Conservation (phyloP, 2,797 vertebrate genomes). For the Hozukius guyotensis region DNA sequence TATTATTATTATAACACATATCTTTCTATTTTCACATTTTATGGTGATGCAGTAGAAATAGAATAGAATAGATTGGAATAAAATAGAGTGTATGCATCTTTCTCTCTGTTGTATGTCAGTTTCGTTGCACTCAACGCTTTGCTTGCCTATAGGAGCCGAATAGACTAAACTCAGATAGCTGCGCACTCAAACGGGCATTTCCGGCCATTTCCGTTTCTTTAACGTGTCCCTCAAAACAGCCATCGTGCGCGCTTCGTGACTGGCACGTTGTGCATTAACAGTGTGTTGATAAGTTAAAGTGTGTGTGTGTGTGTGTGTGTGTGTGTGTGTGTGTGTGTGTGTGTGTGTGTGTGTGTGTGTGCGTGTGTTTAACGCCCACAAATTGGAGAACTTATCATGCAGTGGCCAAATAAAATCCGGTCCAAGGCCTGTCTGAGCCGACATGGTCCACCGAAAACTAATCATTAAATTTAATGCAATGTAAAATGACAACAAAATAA, state of each 20-base stretch:
- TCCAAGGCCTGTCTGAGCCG: not conserved
- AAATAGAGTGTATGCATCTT: not conserved
- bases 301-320: no score
- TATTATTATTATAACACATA: not conserved
- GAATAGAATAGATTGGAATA: not conserved
- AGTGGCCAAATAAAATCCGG: not conserved
- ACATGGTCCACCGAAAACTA: not conserved
- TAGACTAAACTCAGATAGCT: not conserved
- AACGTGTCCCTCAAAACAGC: slow-evolving; percentile 3
- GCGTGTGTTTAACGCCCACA: not conserved
- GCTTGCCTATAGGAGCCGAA: not conserved
- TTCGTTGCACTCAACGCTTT: not conserved
- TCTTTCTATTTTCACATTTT: not conserved
- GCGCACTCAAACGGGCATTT: slow-evolving; percentile 27
- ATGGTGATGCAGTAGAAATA: not conserved
- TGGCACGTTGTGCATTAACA: slow-evolving; percentile 24
- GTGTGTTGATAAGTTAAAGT: slow-evolving; percentile 8
- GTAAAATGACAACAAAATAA: not conserved
- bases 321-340: no score
- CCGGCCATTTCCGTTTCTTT: slow-evolving; percentile 34
- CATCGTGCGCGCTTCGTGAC: slow-evolving; percentile 3
- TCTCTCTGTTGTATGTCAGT: not conserved
- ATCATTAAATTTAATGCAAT: not conserved
- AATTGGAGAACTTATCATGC: not conserved
- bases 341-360: not conserved